Conservation (phyloP, 1,140 invertebrate species). For the Rhagoletis pomonella region DNA sequence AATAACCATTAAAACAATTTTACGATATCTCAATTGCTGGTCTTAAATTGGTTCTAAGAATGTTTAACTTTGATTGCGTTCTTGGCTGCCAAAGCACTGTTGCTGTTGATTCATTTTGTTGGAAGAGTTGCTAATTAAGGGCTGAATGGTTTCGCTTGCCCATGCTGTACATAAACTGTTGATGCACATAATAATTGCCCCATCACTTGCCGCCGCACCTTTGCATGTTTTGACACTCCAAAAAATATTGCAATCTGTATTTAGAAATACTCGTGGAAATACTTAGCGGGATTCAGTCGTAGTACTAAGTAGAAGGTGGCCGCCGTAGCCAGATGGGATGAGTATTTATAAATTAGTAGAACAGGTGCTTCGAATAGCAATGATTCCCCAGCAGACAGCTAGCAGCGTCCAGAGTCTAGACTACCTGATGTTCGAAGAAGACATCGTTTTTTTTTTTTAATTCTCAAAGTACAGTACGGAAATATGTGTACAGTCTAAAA, state of each 20-base stretch:
- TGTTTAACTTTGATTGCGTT: slow-evolving; percentile 1
- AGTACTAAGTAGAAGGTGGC: too few species aligned
- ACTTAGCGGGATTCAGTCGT: too few species aligned
- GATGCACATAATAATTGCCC: not conserved
- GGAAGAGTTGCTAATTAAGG: slow-evolving; percentile 37
- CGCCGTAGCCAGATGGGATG: too few species aligned
- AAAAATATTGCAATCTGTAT: not conserved
- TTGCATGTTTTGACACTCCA: not conserved
- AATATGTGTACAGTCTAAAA: too few species aligned
- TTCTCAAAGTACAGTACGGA: too few species aligned
- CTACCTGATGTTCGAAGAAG: too few species aligned
- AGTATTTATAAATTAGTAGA: too few species aligned
- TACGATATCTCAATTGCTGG: slow-evolving; percentile 15
- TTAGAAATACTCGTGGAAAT: not conserved
- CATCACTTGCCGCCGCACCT: not conserved
- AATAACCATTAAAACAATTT: slow-evolving; percentile 38
- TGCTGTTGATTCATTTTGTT: not conserved
- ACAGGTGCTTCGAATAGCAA: too few species aligned
- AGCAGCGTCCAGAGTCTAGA: too few species aligned
- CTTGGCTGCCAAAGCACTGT: not conserved
- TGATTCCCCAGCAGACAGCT: too few species aligned
- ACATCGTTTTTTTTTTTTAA: too few species aligned
- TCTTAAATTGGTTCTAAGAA: slow-evolving; percentile 17
- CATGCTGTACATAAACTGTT: not conserved
- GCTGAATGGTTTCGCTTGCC: not conserved